Base-by-base conservation (phyloP, 2,888 invertebrate genomes). In the Endomychus coccineus region DNA sequence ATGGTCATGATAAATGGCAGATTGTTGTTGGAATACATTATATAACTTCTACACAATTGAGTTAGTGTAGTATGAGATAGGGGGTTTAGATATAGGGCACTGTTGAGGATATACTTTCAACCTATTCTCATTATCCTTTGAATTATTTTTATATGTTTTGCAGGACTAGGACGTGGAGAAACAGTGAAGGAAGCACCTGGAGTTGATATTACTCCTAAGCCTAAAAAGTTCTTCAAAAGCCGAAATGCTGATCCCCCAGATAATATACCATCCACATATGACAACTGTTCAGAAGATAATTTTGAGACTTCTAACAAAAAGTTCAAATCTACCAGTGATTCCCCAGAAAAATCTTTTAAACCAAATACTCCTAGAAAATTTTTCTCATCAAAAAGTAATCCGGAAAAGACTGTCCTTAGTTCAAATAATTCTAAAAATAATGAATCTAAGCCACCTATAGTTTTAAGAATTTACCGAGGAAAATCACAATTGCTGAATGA, bases 161-260 rank as follows among this genome's bases (percentile, higher is more conserved):
- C 9, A 37, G 36, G 36, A 37, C 21, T 37, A 23, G 36, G 25
- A 11, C 36, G 31, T 10, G 27, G 31, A 11, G 51, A 52, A 11
- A 41, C 40, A 16, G 43, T 40, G 14, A 48, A 48, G 33, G n/a
- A 70, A 53, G 27, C 30, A 1, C 36, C 36, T 7, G 25, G 31
- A 1, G 16, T 37, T 4, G 49, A 39, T 34, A 35, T 23, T 31
- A 47, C 56, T 24, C 65, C 69, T 4, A 86, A 87, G 62, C 89
- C 89, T 27, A 85, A 88, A 60, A 90, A 90, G 61, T 90, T 90
- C 65, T 90, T 90, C 61, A 90, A 90, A 61, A 88, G 87, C 58
- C 79, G 85, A 33, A 86, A 84, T 65, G 72, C 77, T 12, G 77
- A 78, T 47, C 68, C 73, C 2, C 73, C 73, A 40, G 75, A 76